Evolutionary conservation across 2,797 vertebrate genomes (phyloP), one percentile per base, ranked within the genome.

Genomic region (Chanos chanos): DNA sequence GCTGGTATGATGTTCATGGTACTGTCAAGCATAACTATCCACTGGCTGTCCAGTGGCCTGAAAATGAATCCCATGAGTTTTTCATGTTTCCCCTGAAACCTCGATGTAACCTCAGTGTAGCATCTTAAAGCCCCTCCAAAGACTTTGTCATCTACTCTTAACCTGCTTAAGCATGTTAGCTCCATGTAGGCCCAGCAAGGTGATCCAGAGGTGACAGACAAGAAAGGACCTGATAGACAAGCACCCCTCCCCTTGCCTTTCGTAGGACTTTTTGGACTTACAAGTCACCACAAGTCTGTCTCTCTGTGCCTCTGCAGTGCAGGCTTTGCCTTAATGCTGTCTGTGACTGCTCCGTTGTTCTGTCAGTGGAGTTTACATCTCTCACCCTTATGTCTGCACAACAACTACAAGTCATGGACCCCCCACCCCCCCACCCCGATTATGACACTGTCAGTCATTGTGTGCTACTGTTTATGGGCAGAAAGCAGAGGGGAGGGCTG

Each of bases 181-280:
- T 77, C 77, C 52, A 51, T 41, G 27, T 15, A 30, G 68, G 51
- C 73, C 40, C 22, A 22, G 28, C 7, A 43, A 56, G 58, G 22
- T 76, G 79, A 80, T 77, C 75, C 78, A 62, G 41, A 33, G 70
- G 68, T 76, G 73, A 70, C 59, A 70, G 52, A 64, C 40, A 37
- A 66, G 52, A 45, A 52, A 43, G 67, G 10, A 64, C 18, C 50
- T 53, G 43, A 50, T 72, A 66, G 47, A 34, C 36, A 59, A 34
- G 25, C 41, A 48, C 22, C 39, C 27, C 49, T 70, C 61, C 58
- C 51, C 19, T 56, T 31, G 21, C 10, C 10, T 40, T 62, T 61
- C 41, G 12, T 5, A 22, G 21, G 44, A 58, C 40, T 62, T 39
- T 59, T 37, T 69, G 48, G 30, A 44, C 39, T 31, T 41, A 19